Evolutionary conservation across 2,797 vertebrate species (phyloP), one percentile per base, ranked within the genome.

Genomic region (Amazona ochrocephala): DNA sequence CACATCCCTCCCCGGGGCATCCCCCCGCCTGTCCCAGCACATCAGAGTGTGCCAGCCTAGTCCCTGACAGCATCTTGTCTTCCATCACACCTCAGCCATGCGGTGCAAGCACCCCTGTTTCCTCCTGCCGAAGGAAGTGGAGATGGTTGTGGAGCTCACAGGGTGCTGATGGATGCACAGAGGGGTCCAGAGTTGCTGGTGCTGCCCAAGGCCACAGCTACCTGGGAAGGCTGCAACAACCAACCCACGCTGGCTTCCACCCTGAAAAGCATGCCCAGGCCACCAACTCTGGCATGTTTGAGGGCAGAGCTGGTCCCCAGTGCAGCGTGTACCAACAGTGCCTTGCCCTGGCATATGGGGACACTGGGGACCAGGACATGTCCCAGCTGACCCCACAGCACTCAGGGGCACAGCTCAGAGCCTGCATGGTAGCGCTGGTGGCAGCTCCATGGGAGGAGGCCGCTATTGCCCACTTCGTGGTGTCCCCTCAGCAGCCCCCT

Each of bases 291-390:
- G 24, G 37, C 45, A 37, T 0, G 1, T 34, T 17, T 2, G 4
- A 83, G 61, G 65, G 34, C 60, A 86, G 76, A 81, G 72, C 39
- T 34, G 27, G 41, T 76, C 20, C 26, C 20, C 0, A 7, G 76
- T 15, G 42, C 51, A 60, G 32, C 0, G 0, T 21, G 56, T 19
- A 9, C 27, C 21, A 3, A 10, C 0, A 1, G 29, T 58, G 41
- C 58, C 68, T 21, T 64, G 50, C 29, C 39, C 32, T 58, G 62
- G 44, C 7, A 5, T 29, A 13, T 0, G 5, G 26, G 42, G 41
- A 32, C 50, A 18, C 51, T 74, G n/a, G 45, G 39, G 17, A 81
- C 12, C 23, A 68, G 61, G 41, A 83, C 23, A 3, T 11, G n/a
- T 68, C 58, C 61, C n/a, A 44, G 5, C 19, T 34, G n/a, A 41